These are phyloP conservation scores for Zapus hudsonius DNA, from an alignment of 2,113 vertebrate genomes.

Conservation along the genomic window DNA sequence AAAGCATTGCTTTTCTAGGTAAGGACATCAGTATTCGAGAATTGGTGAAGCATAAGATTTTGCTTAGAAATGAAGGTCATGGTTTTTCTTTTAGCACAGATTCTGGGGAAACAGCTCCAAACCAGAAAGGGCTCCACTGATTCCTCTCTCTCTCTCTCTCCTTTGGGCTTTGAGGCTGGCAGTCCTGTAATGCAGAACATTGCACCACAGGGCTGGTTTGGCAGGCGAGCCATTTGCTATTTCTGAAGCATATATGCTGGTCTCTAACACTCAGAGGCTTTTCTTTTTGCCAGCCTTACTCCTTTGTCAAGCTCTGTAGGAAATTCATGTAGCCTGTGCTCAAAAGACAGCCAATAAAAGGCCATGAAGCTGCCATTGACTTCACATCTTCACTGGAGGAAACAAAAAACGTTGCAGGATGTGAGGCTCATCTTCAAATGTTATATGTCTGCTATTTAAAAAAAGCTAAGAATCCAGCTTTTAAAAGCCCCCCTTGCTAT, in stretches of 20 bases:
- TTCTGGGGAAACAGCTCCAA: not conserved
- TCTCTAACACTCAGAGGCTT: slow-evolving; percentile 51
- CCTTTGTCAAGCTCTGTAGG: slow-evolving; percentile 62
- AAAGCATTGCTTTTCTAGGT: slow-evolving; percentile 17
- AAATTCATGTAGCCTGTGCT: slow-evolving; percentile 45
- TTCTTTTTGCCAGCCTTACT: slow-evolving; percentile 45
- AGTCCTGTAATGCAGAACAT: not conserved
- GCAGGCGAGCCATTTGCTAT: slow-evolving; percentile 53
- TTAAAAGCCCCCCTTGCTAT: slow-evolving; percentile 37
- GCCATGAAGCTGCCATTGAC: slow-evolving; percentile 2
- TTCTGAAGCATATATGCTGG: slow-evolving; percentile 53
- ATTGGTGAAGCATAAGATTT: not conserved
- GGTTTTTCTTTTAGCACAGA: slow-evolving; percentile 36
- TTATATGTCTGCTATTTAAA: slow-evolving; percentile 37
- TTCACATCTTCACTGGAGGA: slow-evolving; percentile 57
- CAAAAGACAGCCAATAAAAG: slow-evolving; percentile 59
- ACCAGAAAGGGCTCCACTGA: not conserved
- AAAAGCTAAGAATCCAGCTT: slow-evolving; percentile 37
- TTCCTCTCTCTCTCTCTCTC: not conserved
- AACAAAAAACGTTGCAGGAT: slow-evolving; percentile 31
- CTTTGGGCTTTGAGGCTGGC: slow-evolving; percentile 39
- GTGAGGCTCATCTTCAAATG: slow-evolving; percentile 48
- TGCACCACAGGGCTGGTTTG: slow-evolving; percentile 46
- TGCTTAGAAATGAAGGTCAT: slow-evolving; percentile 29
- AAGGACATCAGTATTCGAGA: slow-evolving; percentile 53